These are phyloP conservation scores for Caenorhabditis briggsae DNA, from an alignment of 1,140 invertebrate genomes.

Conservation along the genomic window DNA sequence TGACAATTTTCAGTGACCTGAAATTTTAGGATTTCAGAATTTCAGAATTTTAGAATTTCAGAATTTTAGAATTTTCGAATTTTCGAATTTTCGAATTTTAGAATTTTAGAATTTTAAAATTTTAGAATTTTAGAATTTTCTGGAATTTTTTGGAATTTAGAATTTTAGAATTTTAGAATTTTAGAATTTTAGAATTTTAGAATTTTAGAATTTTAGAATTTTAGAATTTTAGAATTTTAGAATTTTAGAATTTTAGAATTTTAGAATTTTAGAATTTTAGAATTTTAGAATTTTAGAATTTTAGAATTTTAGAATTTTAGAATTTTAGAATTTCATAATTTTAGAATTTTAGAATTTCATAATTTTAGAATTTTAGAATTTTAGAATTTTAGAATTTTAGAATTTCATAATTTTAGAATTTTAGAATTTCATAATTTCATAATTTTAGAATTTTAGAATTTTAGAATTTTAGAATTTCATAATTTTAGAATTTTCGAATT, in stretches of 20 bases:
- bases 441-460: background rate
- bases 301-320: too few species aligned
- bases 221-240: background rate
- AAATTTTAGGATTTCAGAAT: background rate
- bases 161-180: background rate
- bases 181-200: background rate
- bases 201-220: background rate
- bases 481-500: background rate
- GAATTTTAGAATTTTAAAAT: background rate
- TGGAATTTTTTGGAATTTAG: too few species aligned
- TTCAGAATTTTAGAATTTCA: background rate
- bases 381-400: too few species aligned
- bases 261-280: background rate
- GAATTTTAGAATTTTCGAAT: background rate
- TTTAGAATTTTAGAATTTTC: background rate
- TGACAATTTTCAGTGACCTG: slow-evolving; percentile 14
- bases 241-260: background rate
- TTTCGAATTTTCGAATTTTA: too few species aligned
- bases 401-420: background rate
- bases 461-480: too few species aligned
- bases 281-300: background rate
- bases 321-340: background rate
- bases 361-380: background rate
- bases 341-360: background rate
- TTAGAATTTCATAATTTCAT: too few species aligned